Evolutionary conservation across 2,797 vertebrate genomes (phyloP).

Genomic region (Manis crassicaudata): DNA sequence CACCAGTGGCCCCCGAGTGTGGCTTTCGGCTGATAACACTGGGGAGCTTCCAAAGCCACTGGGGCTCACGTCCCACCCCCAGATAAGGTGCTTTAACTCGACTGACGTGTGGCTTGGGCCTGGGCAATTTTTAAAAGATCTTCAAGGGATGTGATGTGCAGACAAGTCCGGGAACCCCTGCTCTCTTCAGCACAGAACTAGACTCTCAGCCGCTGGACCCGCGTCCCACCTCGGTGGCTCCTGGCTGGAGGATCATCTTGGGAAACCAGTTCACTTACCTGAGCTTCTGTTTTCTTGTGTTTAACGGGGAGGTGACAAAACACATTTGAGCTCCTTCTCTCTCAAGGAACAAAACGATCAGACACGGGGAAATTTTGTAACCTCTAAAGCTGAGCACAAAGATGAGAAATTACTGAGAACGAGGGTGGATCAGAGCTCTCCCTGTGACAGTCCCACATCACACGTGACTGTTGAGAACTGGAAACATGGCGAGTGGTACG

Average conservation of each 20-base stretch:
- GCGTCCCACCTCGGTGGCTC: neutral
- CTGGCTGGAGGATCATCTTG: no score
- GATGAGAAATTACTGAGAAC: neutral
- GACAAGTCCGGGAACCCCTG: neutral
- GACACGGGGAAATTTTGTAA: neutral
- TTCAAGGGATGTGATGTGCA: neutral
- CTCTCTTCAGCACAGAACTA: neutral
- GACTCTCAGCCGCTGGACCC: fast-evolving
- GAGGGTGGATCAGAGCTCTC: fast-evolving
- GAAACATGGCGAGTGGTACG: no score
- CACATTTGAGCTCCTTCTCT: neutral
- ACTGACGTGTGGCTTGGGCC: neutral
- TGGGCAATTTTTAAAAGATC: neutral
- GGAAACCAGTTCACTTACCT: neutral
- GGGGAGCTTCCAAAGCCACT: neutral
- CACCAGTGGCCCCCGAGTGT: neutral
- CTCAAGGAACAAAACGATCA: neutral
- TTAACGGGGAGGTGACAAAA: neutral
- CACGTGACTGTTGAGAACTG: neutral
- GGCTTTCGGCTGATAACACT: no score
- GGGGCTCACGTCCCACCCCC: neutral
- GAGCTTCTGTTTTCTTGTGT: neutral
- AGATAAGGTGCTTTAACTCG: neutral
- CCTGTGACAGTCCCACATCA: fast-evolving
- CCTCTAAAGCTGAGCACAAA: neutral